phyloP scores from a whole-genome alignment of 2,113 vertebrate species.

The Ptilonorhynchus violaceus region DNA sequence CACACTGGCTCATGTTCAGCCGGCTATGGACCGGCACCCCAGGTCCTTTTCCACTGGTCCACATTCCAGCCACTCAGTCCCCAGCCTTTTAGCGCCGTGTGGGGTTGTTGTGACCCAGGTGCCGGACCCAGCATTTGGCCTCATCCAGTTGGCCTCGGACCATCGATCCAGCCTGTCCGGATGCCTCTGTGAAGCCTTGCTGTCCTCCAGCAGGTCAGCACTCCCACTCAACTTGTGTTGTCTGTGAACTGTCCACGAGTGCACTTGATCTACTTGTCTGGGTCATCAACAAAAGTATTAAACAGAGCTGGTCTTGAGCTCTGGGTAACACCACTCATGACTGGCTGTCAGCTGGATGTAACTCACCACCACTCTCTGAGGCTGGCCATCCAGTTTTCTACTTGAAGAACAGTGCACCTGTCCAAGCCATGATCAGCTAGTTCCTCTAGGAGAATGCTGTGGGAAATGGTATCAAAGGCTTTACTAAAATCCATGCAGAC shows the following conservation, averaged over 20 bases:
- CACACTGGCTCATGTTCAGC: not conserved
- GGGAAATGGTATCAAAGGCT: not conserved
- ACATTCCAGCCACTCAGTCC: accelerated
- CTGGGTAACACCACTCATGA: not conserved
- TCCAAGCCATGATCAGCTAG: not conserved
- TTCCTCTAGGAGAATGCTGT: not conserved
- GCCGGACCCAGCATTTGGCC: not conserved
- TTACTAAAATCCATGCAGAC: not conserved
- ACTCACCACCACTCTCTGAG: not conserved
- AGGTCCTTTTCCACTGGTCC: not conserved
- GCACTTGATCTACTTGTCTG: not conserved
- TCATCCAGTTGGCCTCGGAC: not conserved
- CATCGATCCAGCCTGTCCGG: not conserved
- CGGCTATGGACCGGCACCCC: not conserved
- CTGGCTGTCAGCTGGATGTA: not conserved
- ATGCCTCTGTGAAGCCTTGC: not conserved
- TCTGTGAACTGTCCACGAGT: not conserved
- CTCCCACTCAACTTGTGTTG: accelerated
- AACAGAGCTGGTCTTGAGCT: not conserved
- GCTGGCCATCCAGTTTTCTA: not conserved
- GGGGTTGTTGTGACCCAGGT: not conserved
- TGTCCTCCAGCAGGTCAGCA: not conserved
- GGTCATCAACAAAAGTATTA: not conserved
- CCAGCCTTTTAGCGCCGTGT: not conserved
- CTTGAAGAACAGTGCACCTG: not conserved